Evolutionary conservation across 1,140 invertebrate genomes (phyloP).

Genomic region (Littorina saxatilis): DNA sequence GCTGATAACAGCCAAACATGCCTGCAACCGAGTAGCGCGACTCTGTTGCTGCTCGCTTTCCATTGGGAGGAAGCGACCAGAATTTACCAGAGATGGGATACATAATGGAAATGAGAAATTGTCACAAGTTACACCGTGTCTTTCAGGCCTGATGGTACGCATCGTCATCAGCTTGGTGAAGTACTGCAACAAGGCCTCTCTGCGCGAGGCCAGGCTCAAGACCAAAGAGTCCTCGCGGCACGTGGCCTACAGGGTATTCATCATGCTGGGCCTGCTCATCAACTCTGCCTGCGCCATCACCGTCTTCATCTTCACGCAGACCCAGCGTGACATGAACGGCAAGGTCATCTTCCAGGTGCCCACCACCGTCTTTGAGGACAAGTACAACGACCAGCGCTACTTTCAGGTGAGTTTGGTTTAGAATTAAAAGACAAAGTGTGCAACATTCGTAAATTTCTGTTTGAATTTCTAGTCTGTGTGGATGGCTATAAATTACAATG

Average conservation of each 20-base stretch:
- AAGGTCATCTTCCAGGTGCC: constrained; percentile 62
- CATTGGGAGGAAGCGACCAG: no score
- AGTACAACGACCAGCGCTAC: constrained; percentile 64
- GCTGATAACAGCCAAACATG: no score
- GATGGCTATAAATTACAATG: no score
- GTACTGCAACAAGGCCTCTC: constrained; percentile 58
- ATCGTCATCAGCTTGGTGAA: constrained; percentile 56
- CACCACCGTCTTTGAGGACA: constrained; percentile 57
- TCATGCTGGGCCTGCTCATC: constrained; percentile 62
- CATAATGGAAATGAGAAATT: neutral
- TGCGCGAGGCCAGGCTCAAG: constrained; percentile 43
- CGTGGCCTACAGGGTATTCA: constrained; percentile 57
- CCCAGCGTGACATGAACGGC: constrained; percentile 53
- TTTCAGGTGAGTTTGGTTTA: constrained; percentile 48
- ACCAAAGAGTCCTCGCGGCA: constrained; percentile 48
- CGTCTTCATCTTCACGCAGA: constrained; percentile 65
- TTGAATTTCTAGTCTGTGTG: no score
- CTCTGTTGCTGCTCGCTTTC: no score
- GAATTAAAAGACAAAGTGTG: no score
- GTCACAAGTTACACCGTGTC: neutral
- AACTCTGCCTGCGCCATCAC: constrained; percentile 56
- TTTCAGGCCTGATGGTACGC: constrained; percentile 54
- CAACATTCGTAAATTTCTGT: no score
- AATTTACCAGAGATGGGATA: no score
- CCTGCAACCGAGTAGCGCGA: no score